A percentile compares a stretch with the other conserved stretches of the same genome.
phyloP scores from a whole-genome alignment of 1,140 invertebrate species.

The Bathynomus jamesi region DNA sequence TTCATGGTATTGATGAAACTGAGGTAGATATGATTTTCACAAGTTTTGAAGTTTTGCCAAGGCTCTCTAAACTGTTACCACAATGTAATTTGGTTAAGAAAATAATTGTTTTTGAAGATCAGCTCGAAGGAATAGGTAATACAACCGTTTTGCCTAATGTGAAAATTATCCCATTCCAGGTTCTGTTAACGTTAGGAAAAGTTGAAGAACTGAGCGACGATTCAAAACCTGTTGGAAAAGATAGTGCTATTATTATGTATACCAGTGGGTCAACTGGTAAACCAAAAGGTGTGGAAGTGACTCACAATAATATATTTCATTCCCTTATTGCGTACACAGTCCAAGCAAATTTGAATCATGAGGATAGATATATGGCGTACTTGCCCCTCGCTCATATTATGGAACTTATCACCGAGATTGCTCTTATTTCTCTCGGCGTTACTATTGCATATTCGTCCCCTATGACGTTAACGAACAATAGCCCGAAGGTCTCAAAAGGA shows the following conservation, averaged over 20 bases:
- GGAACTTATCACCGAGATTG: constrained; percentile 37
- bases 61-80: constrained; percentile 24
- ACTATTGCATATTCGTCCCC: constrained; percentile 40
- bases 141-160: constrained; percentile 9
- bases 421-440: constrained; percentile 38
- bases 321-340: constrained; percentile 29
- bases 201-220: constrained; percentile 3
- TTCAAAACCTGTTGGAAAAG: constrained; percentile 16
- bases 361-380: constrained; percentile 39
- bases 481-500: constrained; percentile 39
- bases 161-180: constrained; percentile 20
- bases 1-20: constrained; percentile 32
- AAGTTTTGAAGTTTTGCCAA: constrained; percentile 32
- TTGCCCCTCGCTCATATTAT: constrained; percentile 41
- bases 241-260: constrained; percentile 47
- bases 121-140: constrained; percentile 33
- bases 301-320: constrained; percentile 35
- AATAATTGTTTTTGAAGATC: constrained; percentile 37
- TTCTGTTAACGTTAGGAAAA: constrained; percentile 16
- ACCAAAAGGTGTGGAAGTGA: constrained; percentile 56
- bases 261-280: constrained; percentile 51
- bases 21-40: constrained; percentile 35
- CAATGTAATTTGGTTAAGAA: constrained; percentile 19
- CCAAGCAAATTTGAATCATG: constrained; percentile 38
- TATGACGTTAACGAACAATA: constrained; percentile 39